These are phyloP conservation scores for Ahaetulla prasina DNA, from an alignment of 2,113 vertebrate species.

Conservation along the genomic window DNA sequence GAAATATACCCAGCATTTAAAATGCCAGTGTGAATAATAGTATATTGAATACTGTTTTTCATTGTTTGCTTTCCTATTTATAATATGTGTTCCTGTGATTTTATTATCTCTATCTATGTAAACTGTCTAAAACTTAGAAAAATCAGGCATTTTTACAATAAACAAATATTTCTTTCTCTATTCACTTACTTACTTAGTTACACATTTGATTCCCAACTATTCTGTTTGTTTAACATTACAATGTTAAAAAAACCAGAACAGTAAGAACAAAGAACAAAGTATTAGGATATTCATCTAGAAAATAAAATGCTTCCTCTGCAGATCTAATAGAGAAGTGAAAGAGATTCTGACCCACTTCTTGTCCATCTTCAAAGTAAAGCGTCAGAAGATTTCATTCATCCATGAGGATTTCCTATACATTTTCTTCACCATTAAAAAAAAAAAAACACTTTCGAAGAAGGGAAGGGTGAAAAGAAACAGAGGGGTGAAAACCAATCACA, in stretches of 20 bases:
- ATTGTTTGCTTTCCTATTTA: background rate
- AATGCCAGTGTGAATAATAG: background rate
- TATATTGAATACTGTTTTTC: background rate
- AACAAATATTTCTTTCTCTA: background rate
- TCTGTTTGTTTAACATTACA: background rate
- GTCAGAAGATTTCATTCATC: background rate
- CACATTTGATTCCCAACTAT: background rate
- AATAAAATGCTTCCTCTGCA: background rate
- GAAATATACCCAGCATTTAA: background rate
- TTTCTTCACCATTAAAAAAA: background rate
- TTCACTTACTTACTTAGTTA: background rate
- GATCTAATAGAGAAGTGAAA: background rate
- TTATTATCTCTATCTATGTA: background rate
- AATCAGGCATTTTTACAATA: background rate
- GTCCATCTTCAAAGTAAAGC: background rate
- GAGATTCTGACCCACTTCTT: background rate
- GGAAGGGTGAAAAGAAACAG: background rate
- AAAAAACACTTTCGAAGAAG: background rate
- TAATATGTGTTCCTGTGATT: background rate
- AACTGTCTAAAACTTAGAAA: background rate
- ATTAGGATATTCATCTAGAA: background rate
- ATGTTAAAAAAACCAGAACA: background rate
- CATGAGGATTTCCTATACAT: background rate
- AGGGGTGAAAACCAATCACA: background rate
- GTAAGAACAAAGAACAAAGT: background rate